A percentile compares a stretch with the other conserved stretches of the same genome.
Conservation (phyloP, 1,140 invertebrate genomes). For the Branchinecta lynchi region DNA sequence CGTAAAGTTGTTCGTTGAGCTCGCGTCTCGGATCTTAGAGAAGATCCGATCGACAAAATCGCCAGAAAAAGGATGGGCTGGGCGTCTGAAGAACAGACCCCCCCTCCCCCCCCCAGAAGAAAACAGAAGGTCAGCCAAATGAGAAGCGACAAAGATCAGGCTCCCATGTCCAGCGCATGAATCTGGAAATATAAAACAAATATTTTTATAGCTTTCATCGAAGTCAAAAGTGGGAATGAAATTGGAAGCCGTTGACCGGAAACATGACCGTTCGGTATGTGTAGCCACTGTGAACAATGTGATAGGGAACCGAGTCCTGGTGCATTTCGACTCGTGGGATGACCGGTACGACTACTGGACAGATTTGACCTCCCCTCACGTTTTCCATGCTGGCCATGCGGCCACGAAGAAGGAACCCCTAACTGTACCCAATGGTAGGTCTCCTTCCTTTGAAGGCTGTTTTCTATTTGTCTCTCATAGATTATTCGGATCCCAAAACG, state of each 20-base stretch:
- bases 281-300: conserved; percentile 57
- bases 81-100: too few species aligned
- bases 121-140: too few species aligned
- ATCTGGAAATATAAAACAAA: too few species aligned
- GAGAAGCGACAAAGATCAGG: too few species aligned
- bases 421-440: conserved; percentile 69
- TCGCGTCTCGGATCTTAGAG: too few species aligned
- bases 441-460: neutral
- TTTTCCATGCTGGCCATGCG: conserved; percentile 87
- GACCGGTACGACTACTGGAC: conserved; percentile 89
- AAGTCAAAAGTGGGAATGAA: conserved; percentile 61
- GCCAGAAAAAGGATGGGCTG: too few species aligned
- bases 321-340: conserved; percentile 92
- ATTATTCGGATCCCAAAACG: too few species aligned
- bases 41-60: too few species aligned
- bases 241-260: conserved; percentile 82
- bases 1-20: too few species aligned
- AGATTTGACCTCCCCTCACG: conserved; percentile 70
- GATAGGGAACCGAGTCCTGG: conserved; percentile 63
- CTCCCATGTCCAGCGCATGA: too few species aligned
- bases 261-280: conserved; percentile 48
- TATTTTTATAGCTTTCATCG: too few species aligned
- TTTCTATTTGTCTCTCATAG: conserved; percentile 14
- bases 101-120: too few species aligned
- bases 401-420: conserved; percentile 57